These are phyloP conservation scores for Chloroceryle amazona DNA, from an alignment of 2,797 vertebrate genomes.

Conservation along the genomic window DNA sequence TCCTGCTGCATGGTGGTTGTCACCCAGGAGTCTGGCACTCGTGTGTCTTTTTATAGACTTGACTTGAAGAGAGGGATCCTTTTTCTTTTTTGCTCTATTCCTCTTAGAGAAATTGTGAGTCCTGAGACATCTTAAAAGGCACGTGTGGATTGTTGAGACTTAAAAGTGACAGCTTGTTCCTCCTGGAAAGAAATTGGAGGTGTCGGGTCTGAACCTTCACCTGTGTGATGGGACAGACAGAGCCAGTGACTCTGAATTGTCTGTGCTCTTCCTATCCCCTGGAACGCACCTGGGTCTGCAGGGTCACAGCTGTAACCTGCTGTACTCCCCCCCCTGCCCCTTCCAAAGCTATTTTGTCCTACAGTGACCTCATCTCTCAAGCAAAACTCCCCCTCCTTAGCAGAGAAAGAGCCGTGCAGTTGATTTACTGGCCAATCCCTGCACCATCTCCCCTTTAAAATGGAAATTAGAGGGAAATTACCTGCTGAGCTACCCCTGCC, in stretches of 20 bases:
- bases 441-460: too few species aligned
- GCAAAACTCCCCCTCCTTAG: too few species aligned
- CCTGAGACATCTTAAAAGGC: not conserved
- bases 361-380: not conserved
- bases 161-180: not conserved
- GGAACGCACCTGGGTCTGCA: accelerated
- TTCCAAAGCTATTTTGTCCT: not conserved
- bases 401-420: not conserved
- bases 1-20: not conserved
- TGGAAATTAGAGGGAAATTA: not conserved
- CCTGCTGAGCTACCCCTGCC: not conserved
- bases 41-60: not conserved
- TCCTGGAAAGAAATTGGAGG: not conserved
- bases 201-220: not conserved
- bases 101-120: not conserved
- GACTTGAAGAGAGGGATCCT: not conserved
- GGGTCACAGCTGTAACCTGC: not conserved
- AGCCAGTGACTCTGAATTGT: not conserved
- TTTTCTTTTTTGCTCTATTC: not conserved
- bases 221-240: not conserved
- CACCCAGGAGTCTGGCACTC: constrained; percentile 8
- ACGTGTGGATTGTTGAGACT: not conserved
- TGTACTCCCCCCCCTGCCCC: not conserved
- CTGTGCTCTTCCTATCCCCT: accelerated
- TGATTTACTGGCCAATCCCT: not conserved